Percentiles rank a stretch among this genome's conserved stretches.
Conservation (phyloP, 2,888 invertebrate genomes). For the Xanthorhoe designata region DNA sequence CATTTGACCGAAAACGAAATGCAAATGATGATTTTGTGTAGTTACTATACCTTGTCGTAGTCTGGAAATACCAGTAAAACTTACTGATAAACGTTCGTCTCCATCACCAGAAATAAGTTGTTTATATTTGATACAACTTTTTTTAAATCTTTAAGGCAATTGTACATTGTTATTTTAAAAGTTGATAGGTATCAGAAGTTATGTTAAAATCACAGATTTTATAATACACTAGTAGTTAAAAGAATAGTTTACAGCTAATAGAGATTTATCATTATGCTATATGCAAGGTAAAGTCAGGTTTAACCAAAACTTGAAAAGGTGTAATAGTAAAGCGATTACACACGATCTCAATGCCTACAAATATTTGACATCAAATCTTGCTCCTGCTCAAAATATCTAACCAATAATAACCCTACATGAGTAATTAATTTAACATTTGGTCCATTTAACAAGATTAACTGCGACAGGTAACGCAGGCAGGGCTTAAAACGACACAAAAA, state of each 20-base stretch:
- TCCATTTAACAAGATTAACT: conserved; percentile 28
- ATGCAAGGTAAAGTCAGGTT: background rate
- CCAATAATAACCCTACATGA: conserved; percentile 5
- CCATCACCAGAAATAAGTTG: no score
- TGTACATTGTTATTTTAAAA: no score
- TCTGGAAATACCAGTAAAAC: no score
- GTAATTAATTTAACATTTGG: conserved; percentile 27
- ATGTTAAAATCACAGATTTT: no score
- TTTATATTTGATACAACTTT: no score
- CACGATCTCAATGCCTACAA: background rate
- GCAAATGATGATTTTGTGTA: background rate
- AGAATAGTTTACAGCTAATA: no score
- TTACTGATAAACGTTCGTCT: no score
- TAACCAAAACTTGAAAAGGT: background rate
- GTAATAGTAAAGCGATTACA: background rate
- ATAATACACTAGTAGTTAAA: no score
- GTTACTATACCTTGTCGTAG: background rate
- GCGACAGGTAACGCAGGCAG: conserved; percentile 23
- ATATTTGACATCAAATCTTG: no score
- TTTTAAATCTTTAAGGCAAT: no score
- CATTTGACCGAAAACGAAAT: conserved; percentile 13
- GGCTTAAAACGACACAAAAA: conserved; percentile 28
- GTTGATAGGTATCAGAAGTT: no score
- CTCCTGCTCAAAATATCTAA: background rate
- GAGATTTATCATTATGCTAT: background rate